These are phyloP conservation scores for Pseudorasbora parva DNA, from an alignment of 2,113 vertebrate genomes.

Conservation along the genomic window DNA sequence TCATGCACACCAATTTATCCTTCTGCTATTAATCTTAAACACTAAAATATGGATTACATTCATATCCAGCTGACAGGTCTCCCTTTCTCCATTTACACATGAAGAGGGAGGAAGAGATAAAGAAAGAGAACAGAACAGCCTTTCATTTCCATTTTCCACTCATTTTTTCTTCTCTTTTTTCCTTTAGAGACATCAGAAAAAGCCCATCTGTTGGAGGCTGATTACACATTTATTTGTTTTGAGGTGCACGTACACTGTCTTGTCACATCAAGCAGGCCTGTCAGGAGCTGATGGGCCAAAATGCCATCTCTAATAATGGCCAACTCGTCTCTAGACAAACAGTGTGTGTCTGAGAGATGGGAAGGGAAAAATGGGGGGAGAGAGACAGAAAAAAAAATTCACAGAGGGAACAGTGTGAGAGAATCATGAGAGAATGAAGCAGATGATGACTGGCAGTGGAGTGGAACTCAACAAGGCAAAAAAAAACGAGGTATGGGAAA, in stretches of 20 bases:
- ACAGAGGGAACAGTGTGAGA: not conserved
- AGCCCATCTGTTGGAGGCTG: conserved; percentile 50
- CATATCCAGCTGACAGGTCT: conserved; percentile 22
- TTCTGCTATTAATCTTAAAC: not conserved
- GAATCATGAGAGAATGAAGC: conserved; percentile 16
- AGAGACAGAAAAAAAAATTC: not conserved
- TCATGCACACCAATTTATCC: not conserved
- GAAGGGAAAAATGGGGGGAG: not conserved
- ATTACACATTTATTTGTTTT: conserved; percentile 52
- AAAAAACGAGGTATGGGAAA: conserved; percentile 17
- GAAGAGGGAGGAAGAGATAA: not conserved
- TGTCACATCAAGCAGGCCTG: conserved; percentile 51
- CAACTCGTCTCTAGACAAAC: conserved; percentile 42
- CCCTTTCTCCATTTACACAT: not conserved
- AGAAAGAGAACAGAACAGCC: not conserved
- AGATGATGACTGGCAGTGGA: conserved; percentile 16
- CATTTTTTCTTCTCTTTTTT: no score
- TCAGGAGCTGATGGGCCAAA: conserved; percentile 55
- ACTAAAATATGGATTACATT: conserved; percentile 4
- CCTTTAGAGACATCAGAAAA: conserved; percentile 14
- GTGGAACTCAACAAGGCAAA: conserved; percentile 16
- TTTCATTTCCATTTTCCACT: conserved; percentile 1
- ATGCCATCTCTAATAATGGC: conserved; percentile 52
- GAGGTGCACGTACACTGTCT: conserved; percentile 32
- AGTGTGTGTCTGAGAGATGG: not conserved